phyloP scores from a whole-genome alignment of 2,888 invertebrate genomes.

The Temnothorax unifasciatus region DNA sequence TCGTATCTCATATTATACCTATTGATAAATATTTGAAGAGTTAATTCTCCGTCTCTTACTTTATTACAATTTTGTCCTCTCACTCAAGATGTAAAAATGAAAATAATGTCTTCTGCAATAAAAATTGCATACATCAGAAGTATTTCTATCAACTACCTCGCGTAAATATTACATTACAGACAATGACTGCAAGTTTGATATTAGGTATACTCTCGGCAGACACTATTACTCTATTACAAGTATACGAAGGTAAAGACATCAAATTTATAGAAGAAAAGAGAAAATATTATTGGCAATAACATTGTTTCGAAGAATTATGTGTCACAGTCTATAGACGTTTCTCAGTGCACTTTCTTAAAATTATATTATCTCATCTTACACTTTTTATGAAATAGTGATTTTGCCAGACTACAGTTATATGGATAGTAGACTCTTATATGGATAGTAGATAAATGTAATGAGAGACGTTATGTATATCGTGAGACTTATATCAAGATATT shows the following conservation, averaged over 20 bases:
- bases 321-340: conserved; percentile 9
- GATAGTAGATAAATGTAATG: too few species aligned
- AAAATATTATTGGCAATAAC: not conserved
- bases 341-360: not conserved
- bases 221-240: too few species aligned
- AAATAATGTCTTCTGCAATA: not conserved
- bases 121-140: not conserved
- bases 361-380: not conserved
- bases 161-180: not conserved
- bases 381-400: not conserved
- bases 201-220: not conserved
- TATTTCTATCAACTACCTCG: not conserved
- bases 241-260: too few species aligned
- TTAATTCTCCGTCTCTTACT: not conserved
- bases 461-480: too few species aligned
- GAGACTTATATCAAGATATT: not conserved
- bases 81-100: not conserved
- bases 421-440: not conserved
- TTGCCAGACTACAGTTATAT: not conserved
- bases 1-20: not conserved
- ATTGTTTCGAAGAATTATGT: not conserved
- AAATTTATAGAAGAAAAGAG: not conserved
- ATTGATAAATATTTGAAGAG: not conserved
- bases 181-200: not conserved
- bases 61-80: not conserved